Percentiles rank a stretch among this genome's conserved stretches.
Conservation (phyloP, 2,888 invertebrate species). For the Hyposoter didymator region DNA sequence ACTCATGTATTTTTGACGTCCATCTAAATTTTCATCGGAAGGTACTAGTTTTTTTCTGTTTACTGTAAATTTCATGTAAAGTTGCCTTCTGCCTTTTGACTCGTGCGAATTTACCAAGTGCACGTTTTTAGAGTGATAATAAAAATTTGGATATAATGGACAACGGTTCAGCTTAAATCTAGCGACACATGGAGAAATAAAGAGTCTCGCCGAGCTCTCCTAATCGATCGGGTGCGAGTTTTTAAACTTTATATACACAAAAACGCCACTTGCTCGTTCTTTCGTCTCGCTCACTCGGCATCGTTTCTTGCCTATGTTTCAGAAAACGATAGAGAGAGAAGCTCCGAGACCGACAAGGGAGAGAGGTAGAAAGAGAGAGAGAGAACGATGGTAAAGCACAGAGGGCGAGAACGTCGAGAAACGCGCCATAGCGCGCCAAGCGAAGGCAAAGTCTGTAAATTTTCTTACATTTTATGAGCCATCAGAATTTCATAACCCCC, state of each 20-base stretch:
- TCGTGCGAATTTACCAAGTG: constrained; percentile 2
- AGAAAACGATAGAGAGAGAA: constrained; percentile 58
- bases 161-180: constrained; percentile 20
- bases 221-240: constrained; percentile 69
- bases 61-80: not conserved
- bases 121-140: not conserved
- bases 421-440: constrained; percentile 69
- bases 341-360: constrained; percentile 39
- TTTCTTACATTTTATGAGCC: constrained; percentile 85
- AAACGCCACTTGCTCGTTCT: constrained; percentile 44
- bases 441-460: constrained; percentile 83
- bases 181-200: constrained; percentile 29
- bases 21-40: not conserved
- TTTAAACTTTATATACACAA: constrained; percentile 60
- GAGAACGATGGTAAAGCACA: constrained; percentile 55
- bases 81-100: not conserved
- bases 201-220: constrained; percentile 50
- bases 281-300: constrained; percentile 42
- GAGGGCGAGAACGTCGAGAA: constrained; percentile 67
- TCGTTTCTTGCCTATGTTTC: constrained; percentile 33
- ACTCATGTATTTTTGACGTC: constrained; percentile 1
- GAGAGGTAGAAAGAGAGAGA: constrained; percentile 60
- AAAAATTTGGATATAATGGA: constrained; percentile 1
- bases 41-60: constrained; percentile 3
- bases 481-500: constrained; percentile 85